Evolutionary conservation across 2,113 vertebrate genomes (phyloP).

Genomic region (Ivindomyrus marchei): DNA sequence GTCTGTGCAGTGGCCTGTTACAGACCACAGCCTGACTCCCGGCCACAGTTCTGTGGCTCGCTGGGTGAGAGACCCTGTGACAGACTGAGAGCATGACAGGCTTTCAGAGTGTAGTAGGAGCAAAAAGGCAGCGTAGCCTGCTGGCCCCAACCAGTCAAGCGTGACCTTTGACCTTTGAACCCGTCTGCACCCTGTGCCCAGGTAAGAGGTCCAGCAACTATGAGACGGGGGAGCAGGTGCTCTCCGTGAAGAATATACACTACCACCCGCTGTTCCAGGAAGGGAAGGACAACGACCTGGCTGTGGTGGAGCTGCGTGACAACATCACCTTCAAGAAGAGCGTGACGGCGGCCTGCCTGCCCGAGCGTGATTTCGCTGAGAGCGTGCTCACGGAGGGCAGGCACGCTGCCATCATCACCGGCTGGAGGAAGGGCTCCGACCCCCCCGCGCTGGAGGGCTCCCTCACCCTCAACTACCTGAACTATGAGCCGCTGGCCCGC

Average conservation of each 20-base stretch:
- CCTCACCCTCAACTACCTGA: conserved; percentile 51
- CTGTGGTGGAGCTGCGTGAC: conserved; percentile 53
- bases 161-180: neutral
- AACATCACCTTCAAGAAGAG: conserved; percentile 46
- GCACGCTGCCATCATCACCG: conserved; percentile 43
- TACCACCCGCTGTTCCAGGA: conserved; percentile 47
- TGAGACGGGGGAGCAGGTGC: conserved; percentile 36
- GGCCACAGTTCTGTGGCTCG: too few relatives aligned
- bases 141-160: neutral
- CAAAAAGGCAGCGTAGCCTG: neutral
- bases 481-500: conserved; percentile 40
- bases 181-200: conserved; percentile 25
- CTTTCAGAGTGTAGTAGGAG: neutral
- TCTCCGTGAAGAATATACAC: conserved; percentile 39
- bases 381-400: conserved; percentile 48
- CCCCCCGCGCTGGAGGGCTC: conserved; percentile 23
- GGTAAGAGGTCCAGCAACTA: conserved; percentile 37
- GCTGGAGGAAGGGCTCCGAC: conserved; percentile 45
- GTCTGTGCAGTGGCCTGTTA: too few relatives aligned
- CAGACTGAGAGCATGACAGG: neutral
- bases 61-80: neutral
- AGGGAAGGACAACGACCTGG: conserved; percentile 56
- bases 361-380: conserved; percentile 60
- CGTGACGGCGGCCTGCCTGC: conserved; percentile 49
- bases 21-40: too few relatives aligned